Evolutionary conservation across 2,888 invertebrate species (phyloP).

Genomic region (Drosophila cognata): DNA sequence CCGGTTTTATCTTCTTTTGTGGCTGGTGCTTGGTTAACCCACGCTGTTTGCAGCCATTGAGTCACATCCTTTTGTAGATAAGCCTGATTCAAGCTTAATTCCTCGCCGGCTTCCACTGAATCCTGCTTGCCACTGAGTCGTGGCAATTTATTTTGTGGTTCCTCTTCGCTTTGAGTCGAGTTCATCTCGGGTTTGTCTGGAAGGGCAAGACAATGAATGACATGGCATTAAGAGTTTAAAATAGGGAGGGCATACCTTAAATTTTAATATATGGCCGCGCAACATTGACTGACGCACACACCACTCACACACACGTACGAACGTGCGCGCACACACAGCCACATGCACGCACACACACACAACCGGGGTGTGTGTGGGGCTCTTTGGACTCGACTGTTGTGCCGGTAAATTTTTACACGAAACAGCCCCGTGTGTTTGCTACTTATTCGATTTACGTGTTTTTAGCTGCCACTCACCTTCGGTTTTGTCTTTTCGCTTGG

Average conservation of each 20-base stretch:
- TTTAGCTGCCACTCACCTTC: constrained; percentile 68
- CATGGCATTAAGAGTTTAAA: constrained; percentile 74
- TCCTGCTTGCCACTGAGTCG: constrained; percentile 42
- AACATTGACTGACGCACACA: constrained; percentile 35
- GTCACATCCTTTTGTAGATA: constrained; percentile 65
- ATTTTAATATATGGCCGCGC: constrained; percentile 63
- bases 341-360: constrained; percentile 28
- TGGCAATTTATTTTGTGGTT: constrained; percentile 65
- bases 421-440: constrained; percentile 26
- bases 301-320: constrained; percentile 45
- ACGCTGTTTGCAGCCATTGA: constrained; percentile 60
- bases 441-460: constrained; percentile 40
- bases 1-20: constrained; percentile 63
- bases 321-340: constrained; percentile 29
- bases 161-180: constrained; percentile 28
- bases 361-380: constrained; percentile 45
- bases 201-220: constrained; percentile 79
- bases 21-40: constrained; percentile 47
- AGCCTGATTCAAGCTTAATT: constrained; percentile 59
- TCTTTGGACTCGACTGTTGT: constrained; percentile 42
- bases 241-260: constrained; percentile 78
- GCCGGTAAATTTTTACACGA: constrained; percentile 62
- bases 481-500: constrained; percentile 57
- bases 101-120: constrained; percentile 10
- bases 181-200: constrained; percentile 51